Evolutionary conservation across 2,797 vertebrate species (phyloP).

Genomic region (Glossophaga mutica): DNA sequence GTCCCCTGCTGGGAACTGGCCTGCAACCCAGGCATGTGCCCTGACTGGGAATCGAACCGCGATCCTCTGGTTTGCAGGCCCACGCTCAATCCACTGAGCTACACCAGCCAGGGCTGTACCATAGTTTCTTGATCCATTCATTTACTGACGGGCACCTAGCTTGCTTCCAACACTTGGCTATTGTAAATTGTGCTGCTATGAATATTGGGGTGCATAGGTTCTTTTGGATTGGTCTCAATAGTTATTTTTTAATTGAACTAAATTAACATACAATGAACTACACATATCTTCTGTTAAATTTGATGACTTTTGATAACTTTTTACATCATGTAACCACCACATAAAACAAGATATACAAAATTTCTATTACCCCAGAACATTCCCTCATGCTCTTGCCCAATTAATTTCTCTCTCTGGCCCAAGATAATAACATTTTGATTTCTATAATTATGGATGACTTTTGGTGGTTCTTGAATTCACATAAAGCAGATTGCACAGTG

Average conservation of each 20-base stretch:
- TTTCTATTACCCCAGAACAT: neutral
- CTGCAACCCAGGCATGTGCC: too few species aligned
- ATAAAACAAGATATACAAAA: neutral
- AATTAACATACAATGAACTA: neutral
- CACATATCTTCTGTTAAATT: neutral
- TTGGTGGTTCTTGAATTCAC: constrained; percentile 27
- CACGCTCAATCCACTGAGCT: too few species aligned
- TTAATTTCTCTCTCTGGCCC: neutral
- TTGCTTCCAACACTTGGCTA: too few species aligned
- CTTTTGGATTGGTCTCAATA: too few species aligned
- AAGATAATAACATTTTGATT: neutral
- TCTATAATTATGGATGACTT: constrained; percentile 9
- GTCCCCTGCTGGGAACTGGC: too few species aligned
- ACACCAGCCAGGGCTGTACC: too few species aligned
- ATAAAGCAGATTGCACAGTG: neutral
- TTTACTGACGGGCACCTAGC: too few species aligned
- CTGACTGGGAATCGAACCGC: too few species aligned
- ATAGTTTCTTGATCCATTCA: too few species aligned
- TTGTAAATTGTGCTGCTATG: too few species aligned
- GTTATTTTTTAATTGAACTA: neutral
- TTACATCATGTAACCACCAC: neutral
- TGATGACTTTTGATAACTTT: neutral
- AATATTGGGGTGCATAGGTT: too few species aligned
- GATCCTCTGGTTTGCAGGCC: too few species aligned
- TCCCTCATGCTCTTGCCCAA: neutral